phyloP scores from a whole-genome alignment of 2,797 vertebrate genomes.

The Scolopax bukidnonensis region DNA sequence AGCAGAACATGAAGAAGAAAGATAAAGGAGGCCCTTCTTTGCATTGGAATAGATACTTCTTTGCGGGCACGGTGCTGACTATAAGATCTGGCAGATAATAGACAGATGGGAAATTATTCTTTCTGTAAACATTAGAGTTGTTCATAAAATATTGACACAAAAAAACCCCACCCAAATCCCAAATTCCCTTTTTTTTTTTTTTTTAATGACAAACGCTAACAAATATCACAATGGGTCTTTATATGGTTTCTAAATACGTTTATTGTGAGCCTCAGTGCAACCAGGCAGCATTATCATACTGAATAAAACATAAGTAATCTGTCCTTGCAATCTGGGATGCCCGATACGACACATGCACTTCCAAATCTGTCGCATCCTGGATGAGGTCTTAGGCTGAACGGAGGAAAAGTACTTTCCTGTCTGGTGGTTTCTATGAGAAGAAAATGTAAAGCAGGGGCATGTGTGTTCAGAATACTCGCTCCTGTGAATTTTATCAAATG shows the following conservation, averaged over 20 bases:
- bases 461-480: neutral
- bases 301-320: constrained; percentile 62
- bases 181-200: neutral
- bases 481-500: neutral
- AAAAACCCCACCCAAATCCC: neutral
- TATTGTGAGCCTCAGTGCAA: neutral
- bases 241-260: neutral
- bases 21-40: neutral
- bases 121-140: neutral
- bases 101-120: neutral
- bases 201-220: neutral
- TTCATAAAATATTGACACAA: neutral
- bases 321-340: neutral
- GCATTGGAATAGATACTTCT: neutral
- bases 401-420: neutral
- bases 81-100: neutral
- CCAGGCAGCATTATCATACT: constrained; percentile 8
- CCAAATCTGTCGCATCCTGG: constrained; percentile 14
- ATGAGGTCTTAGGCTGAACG: neutral
- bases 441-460: neutral
- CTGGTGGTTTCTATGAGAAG: neutral
- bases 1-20: neutral
- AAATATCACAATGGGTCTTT: neutral
- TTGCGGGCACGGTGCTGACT: neutral
- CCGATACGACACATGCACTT: neutral